Evolutionary conservation across 2,113 vertebrate species (phyloP).

Genomic region (Ochotona curzoniae): DNA sequence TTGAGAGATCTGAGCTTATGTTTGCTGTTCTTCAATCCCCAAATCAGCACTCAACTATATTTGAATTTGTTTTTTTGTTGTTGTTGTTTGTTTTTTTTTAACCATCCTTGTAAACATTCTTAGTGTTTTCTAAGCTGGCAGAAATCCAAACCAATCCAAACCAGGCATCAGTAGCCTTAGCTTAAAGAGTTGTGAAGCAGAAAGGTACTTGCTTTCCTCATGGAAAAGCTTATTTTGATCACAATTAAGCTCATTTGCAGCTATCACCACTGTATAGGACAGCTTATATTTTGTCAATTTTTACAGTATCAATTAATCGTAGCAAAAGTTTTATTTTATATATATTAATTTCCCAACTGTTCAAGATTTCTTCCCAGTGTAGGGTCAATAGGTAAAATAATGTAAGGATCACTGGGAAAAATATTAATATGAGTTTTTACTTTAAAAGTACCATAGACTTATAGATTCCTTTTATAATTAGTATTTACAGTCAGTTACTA

Average conservation of each 20-base stretch:
- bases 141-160: not conserved
- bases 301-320: not conserved
- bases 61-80: too few species aligned
- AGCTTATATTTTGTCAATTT: not conserved
- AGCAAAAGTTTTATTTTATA: not conserved
- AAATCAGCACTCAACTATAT: not conserved
- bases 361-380: not conserved
- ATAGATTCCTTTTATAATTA: too few species aligned
- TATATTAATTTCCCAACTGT: not conserved
- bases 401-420: too few species aligned
- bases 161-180: not conserved
- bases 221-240: not conserved
- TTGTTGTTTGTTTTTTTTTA: too few species aligned
- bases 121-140: not conserved
- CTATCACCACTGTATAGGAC: not conserved
- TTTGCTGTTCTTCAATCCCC: not conserved
- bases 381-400: too few species aligned
- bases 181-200: too few species aligned
- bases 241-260: not conserved
- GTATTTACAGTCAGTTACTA: not conserved
- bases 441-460: too few species aligned
- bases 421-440: too few species aligned
- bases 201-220: too few species aligned
- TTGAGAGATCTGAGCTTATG: not conserved
- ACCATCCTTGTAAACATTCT: not conserved